A percentile compares a stretch with the other conserved stretches of the same genome.
phyloP scores from a whole-genome alignment of 2,888 invertebrate genomes.

The Psylliodes chrysocephalus region DNA sequence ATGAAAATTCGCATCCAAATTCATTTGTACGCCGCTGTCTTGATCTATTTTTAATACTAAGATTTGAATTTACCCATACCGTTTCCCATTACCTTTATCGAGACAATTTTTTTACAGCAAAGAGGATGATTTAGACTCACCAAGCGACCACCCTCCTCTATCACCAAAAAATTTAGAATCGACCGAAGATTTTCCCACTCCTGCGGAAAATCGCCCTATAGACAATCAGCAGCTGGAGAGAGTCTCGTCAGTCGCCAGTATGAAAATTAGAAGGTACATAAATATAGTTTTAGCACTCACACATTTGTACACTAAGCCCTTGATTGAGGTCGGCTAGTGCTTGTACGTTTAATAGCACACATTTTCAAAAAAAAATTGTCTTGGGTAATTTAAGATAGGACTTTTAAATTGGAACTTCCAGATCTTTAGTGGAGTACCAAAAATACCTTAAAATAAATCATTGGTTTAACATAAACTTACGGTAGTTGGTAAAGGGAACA shows the following conservation, averaged over 20 bases:
- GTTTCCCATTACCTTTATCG: no score
- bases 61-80: no score
- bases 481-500: no score
- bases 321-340: constrained; percentile 47
- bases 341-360: constrained; percentile 24
- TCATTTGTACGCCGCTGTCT: no score
- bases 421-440: background rate
- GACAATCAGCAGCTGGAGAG: constrained; percentile 52
- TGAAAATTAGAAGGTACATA: constrained; percentile 63
- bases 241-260: constrained; percentile 53
- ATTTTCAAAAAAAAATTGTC: no score
- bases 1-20: no score
- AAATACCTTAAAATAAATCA: no score
- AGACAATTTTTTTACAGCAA: constrained; percentile 54
- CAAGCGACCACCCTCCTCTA: constrained; percentile 62
- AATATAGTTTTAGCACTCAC: constrained; percentile 55
- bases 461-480: no score
- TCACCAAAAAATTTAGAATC: constrained; percentile 57
- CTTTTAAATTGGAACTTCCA: constrained; percentile 27
- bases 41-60: no score
- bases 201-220: constrained; percentile 44
- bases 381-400: no score
- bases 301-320: constrained; percentile 56
- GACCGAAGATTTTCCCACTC: constrained; percentile 53
- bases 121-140: constrained; percentile 63